Base-by-base conservation (phyloP, 2,797 vertebrate species). In the Manis crassicaudata region DNA sequence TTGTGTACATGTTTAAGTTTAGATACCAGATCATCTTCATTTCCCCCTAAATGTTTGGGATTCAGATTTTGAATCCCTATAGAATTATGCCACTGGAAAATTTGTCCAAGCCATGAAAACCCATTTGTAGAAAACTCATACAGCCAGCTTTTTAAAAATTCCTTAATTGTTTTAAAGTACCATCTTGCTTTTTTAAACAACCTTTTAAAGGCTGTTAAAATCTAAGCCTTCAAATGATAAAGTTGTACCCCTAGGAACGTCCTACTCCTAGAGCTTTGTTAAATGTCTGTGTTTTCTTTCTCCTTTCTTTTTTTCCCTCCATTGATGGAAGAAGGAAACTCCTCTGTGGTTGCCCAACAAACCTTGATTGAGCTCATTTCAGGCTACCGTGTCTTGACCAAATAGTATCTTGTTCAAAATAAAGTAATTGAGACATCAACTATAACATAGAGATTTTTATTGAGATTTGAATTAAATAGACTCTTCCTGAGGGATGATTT, bases 121-220 rank as follows among this genome's bases (percentile, higher is more conserved):
- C 68, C n/a, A 83, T 62, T 85, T 68, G 5, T 91, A 67, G 65
- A 84, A 95, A 91, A 89, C 16, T 75, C 32, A 88, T 37, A 84
- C 5, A 65, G 29, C 35, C 17, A 52, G 4, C 7, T 73, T 86
- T 90, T 73, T 16, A 0, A 62, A 79, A 92, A 56, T 35, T 25
- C n/a, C n/a, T 18, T 75, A 75, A 46, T 67, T 86, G 25, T 91
- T 84, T 77, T 76, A 85, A 84, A 93, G 67, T 91, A 56, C 63
- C 77, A 4, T 72, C 16, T 75, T 82, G 8, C 5, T 89, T 43
- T 75, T 89, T 88, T 8, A 46, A 93, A 46, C 77, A 11, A 32
- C 10, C 43, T 60, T 88, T 92, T 23, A 75, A 52, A 83, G 20
- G 6, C 67, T 82, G 0, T 82, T 68, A 81, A 70, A 76, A 79